Evolutionary conservation across 2,113 vertebrate genomes (phyloP).

Genomic region (Sardina pilchardus): DNA sequence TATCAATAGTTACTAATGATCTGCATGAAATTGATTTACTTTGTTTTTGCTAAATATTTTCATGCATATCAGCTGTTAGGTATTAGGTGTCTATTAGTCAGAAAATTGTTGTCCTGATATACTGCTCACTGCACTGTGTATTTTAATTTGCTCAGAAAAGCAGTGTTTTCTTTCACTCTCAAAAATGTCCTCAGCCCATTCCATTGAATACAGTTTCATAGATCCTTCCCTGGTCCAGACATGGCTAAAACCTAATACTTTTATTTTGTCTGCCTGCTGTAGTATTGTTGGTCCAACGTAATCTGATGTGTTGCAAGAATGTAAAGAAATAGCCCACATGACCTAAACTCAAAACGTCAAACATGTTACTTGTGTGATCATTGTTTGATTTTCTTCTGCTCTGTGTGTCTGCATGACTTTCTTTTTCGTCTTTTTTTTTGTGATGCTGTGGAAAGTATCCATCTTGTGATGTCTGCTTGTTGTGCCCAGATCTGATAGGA

Average conservation of each 20-base stretch:
- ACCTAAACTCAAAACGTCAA: background rate
- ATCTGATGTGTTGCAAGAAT: conserved; percentile 6
- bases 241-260: background rate
- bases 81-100: background rate
- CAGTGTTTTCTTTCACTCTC: background rate
- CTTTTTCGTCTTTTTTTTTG: background rate
- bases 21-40: background rate
- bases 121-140: background rate
- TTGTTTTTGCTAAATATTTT: background rate
- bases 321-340: background rate
- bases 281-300: background rate
- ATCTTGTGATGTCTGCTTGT: background rate
- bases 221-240: background rate
- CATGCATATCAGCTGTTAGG: background rate
- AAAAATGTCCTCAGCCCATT: background rate
- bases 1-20: background rate
- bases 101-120: background rate
- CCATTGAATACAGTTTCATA: background rate
- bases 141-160: background rate
- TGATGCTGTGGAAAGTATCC: background rate
- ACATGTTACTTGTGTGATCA: background rate
- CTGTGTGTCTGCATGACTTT: background rate
- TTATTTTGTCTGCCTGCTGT: conserved; percentile 2
- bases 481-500: background rate
- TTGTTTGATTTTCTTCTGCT: background rate